Evolutionary conservation across 92 coral and sea anemone genomes (phyloP), one percentile per base, ranked within the genome.

Genomic region (Meandrina meandrites): DNA sequence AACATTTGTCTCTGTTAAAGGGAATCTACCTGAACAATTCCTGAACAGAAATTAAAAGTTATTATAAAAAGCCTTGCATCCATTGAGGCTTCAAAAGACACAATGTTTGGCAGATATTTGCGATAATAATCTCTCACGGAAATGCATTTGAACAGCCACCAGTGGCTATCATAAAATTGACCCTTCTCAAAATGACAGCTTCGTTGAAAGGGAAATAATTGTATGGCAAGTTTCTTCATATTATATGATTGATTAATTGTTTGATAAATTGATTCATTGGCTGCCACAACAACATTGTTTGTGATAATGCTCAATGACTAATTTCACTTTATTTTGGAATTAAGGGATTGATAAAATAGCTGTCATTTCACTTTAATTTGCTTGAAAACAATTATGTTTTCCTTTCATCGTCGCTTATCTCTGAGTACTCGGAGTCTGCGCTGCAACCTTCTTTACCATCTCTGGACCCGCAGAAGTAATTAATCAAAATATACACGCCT

Each of bases 401-500:
- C 31, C 30, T 28, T 35, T 79, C 87, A 50, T 82, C 70, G 30
- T 92, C 88, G 22, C 83, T 89, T 31, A 75, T 34, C 53, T 88
- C 90, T 11, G 57, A 76, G 75, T 71, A 53, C 54, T 80, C 97
- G 11, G 56, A 85, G 35, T 86, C 86, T 21, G 90, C 92, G 56
- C 90, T 72, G 68, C 91, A 92, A 24, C 89, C 94, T 57, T 84
- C 86, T 40, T 27, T 62, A 2, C 86, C 89, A 36, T 92, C 83
- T 56, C 91, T 89, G 69, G 91, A 87, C 76, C 94, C 93, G 78
- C 94, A 91, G 85, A 97, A 90, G 77, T 90, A 93, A 80, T 97
- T 94, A 77, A 97, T 95, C 86, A 97, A 89, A 82, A 96, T 76
- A 78, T 97, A 97, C 58, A 87, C 92, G 45, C 95, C 88, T 75